Conservation (phyloP, 1,140 invertebrate species). For the Formica exsecta region DNA sequence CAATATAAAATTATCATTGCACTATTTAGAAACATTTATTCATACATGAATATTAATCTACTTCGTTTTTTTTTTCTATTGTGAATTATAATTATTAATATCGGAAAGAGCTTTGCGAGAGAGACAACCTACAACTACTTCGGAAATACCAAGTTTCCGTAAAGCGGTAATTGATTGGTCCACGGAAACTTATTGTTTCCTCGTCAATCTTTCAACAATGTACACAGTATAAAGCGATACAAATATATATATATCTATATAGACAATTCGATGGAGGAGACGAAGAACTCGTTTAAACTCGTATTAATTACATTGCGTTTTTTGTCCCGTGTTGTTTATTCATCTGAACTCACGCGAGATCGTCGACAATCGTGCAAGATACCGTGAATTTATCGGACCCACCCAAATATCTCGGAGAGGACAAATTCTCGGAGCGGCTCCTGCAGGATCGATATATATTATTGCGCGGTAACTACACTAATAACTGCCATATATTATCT, state of each 20-base stretch:
- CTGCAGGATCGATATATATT: conserved; percentile 54
- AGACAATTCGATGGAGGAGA: background rate
- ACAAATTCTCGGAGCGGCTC: background rate
- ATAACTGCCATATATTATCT: background rate
- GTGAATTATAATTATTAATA: background rate
- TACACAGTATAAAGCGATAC: background rate
- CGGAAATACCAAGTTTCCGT: background rate
- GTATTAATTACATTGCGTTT: conserved; percentile 33
- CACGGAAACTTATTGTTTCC: conserved; percentile 26
- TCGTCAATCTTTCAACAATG: background rate
- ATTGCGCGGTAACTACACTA: conserved; percentile 6
- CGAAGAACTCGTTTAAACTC: background rate
- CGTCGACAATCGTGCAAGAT: background rate
- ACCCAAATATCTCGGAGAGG: conserved; percentile 36
- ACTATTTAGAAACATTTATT: background rate
- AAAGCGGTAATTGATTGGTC: conserved; percentile 5
- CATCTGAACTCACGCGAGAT: background rate
- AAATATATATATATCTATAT: too few relatives aligned
- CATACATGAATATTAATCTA: background rate
- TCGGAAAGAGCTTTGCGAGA: background rate
- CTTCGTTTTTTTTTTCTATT: background rate
- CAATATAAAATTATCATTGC: background rate
- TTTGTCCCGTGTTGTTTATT: conserved; percentile 6
- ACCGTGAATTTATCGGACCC: conserved; percentile 34
- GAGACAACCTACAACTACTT: too few relatives aligned